Base-by-base conservation (phyloP, 2,797 vertebrate species). In the Microctenopoma steveboyesi region DNA sequence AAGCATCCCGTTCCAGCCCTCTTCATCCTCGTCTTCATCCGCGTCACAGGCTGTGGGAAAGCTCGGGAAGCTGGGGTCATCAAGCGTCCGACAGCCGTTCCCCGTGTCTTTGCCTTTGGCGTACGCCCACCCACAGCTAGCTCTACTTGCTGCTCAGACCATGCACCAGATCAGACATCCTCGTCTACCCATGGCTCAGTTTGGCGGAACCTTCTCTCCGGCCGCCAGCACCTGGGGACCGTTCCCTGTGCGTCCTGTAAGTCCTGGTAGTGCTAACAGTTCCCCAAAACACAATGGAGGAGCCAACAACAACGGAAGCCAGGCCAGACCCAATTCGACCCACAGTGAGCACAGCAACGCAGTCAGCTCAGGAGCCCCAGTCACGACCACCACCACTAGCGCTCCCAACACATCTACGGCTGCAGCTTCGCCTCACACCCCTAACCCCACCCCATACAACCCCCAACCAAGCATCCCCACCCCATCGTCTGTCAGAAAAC, bases 121-220 rank as follows among this genome's bases (percentile, higher is more conserved):
- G 53, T 98, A 99, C 60, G 95, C 97, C 76, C 97, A 98, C 85
- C 98, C 97, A 79, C 98, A 99, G 92, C 95, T 99, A 91, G 97
- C 98, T 72, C 92, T 99, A 55, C 92, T 99, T 83, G 97, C 97
- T 74, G 96, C 97, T 73, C 98, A 99, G 92, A 98, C 98, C 93
- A 98, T 99, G 96, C 97, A 99, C 91, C 97, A 99, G 92, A 98
- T 98, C 89, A 94, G 97, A 73, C 98, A 99, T 89, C 97, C 98
- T 82, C 96, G 97, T 71, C 94, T 99, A 85, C 98, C 98, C 60
- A 97, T 99, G 96, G 97, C 98, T 39, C 97, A 98, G 49, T 98
- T 99, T 69, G 98, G 98, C 72, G 98, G 97, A 82, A 98, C 97
- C 50, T 99, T 99, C 89, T 94, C 97, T 54, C 94, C 96, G 6